Base-by-base conservation (phyloP, 2,888 invertebrate species). In the Agriopis leucophaearia region DNA sequence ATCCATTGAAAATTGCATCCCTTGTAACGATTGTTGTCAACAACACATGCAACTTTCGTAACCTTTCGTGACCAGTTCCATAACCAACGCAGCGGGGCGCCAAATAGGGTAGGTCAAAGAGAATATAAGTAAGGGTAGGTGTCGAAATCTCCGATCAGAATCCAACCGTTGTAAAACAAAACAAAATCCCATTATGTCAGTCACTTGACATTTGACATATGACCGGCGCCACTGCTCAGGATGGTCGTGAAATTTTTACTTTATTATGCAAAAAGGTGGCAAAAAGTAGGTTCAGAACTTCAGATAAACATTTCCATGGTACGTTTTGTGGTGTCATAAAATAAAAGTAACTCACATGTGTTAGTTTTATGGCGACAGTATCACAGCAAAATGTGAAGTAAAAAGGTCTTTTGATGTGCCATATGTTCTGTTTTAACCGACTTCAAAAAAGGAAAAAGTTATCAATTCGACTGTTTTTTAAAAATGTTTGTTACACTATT, bases 161-260 rank as follows among this genome's bases (percentile, higher is more conserved):
- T 3, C 40, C 15, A 16, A 27, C 18, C 44, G 18, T 44, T 45
- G 36, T 16, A 42, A 47, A 64, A 64, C 27, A 27, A 27, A 27
- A 27, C 27, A 48, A 58, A 60, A 65, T 64, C 47, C 69, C 60
- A 75, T 78, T 73, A n/a, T 74, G 78, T 80, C 67, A 60, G 74
- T 66, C 73, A 75, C 72, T 67, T 66, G 78, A 78, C 71, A 73
- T 72, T 75, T 77, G 76, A 77, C 72, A 69, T 73, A 71, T 67
- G 67, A 69, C 73, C 64, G 81, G 81, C 81, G 81, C 79, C 76
- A 78, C 27, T 61, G 58, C 42, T 13, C 44, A 35, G 16, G 15
- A 47, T 55, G 56, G 10, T 65, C 70, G 57, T 74, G 71, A 73
- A 75, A 73, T 70, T 78, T 76, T 73, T 74, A 74, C 70, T 74